Percentiles rank a stretch among this genome's conserved stretches.
These are phyloP conservation scores for Melieria picta DNA, from an alignment of 2,888 invertebrate genomes.

Conservation along the genomic window DNA sequence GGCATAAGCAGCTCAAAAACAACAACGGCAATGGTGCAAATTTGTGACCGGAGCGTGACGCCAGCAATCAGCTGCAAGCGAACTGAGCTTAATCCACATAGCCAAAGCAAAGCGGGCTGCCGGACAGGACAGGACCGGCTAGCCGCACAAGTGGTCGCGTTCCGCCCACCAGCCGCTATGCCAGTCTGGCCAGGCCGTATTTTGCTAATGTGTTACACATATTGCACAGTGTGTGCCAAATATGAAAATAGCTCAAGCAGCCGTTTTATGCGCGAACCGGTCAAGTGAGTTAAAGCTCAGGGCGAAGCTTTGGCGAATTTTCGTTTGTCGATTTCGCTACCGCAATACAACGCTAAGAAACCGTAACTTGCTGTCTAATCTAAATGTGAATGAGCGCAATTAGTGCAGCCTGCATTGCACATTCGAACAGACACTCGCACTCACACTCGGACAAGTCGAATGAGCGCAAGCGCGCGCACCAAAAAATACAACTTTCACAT, in stretches of 20 bases:
- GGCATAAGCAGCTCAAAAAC: no score
- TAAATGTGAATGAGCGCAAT: background rate
- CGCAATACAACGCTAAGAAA: background rate
- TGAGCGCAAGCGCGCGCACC: no score
- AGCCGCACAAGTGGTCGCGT: background rate
- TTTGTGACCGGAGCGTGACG: no score
- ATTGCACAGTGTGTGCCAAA: slow-evolving; percentile 15
- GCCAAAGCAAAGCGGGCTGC: no score
- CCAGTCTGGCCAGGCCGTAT: background rate
- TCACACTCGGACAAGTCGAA: background rate
- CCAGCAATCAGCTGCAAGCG: no score
- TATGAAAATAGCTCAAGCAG: slow-evolving; percentile 28
- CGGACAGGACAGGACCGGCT: no score
- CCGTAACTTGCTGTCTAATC: background rate
- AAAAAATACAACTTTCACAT: no score
- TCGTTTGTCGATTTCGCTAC: background rate
- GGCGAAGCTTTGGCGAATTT: slow-evolving; percentile 10
- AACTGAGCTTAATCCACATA: no score
- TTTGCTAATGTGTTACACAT: background rate
- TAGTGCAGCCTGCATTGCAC: background rate
- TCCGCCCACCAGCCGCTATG: slow-evolving; percentile 6
- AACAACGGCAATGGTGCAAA: no score
- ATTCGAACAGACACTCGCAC: background rate
- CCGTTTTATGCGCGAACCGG: slow-evolving; percentile 25
- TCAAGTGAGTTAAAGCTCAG: slow-evolving; percentile 20